These are phyloP conservation scores for Tachysurus fulvidraco DNA, from an alignment of 2,113 vertebrate genomes.

Conservation along the genomic window DNA sequence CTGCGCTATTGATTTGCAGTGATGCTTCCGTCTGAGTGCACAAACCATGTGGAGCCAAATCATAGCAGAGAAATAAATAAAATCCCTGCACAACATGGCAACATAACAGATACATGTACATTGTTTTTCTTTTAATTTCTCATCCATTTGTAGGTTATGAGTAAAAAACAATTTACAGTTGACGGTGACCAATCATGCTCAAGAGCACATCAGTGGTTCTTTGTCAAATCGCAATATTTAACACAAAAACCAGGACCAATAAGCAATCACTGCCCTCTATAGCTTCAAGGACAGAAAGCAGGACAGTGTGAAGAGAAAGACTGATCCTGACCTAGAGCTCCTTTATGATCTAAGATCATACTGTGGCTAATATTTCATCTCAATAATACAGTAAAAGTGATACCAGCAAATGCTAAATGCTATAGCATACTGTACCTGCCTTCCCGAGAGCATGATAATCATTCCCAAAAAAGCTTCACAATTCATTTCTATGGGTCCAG, in stretches of 20 bases:
- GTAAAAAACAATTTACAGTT: neutral
- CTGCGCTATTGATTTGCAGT: neutral
- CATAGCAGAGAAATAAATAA: neutral
- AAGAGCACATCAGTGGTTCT: neutral
- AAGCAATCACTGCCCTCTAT: conserved; percentile 21
- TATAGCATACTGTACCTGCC: neutral
- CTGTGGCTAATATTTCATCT: neutral
- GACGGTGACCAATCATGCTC: neutral
- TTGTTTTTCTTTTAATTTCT: neutral
- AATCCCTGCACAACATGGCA: neutral
- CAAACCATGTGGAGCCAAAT: neutral
- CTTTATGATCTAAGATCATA: neutral
- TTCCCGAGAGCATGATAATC: neutral
- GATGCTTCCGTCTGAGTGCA: neutral
- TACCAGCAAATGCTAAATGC: neutral
- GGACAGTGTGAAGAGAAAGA: neutral
- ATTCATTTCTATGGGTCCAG: neutral
- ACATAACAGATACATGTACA: neutral
- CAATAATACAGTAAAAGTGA: neutral
- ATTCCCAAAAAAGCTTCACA: neutral
- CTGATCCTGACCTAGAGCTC: neutral
- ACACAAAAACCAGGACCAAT: neutral
- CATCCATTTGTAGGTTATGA: neutral
- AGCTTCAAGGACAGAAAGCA: conserved; percentile 12
- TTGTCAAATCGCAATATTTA: neutral